Evolutionary conservation across 2,113 vertebrate species (phyloP), one percentile per base, ranked within the genome.

Genomic region (Psilopsiagon aurifrons): DNA sequence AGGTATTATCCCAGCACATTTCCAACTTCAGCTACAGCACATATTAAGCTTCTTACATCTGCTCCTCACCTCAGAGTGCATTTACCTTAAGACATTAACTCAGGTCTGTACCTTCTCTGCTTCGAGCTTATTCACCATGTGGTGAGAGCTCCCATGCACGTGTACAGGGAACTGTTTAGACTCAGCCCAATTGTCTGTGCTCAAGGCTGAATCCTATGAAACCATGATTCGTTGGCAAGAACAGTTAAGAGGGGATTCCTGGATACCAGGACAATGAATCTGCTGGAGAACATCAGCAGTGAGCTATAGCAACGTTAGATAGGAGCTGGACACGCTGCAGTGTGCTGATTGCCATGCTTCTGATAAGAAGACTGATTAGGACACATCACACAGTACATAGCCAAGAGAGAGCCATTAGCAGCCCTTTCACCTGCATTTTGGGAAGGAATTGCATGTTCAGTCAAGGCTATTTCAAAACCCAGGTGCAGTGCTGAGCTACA

Each of bases 341-440:
- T 2, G 12, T 2, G 29, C 46, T 3, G 49, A 43, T 1, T 3
- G 44, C 76, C 44, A 3, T 6, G 17, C 80, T 39, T 46, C n/a
- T 16, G 3, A 20, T 23, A 51, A 60, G 64, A 86, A 68, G 17
- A 24, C 4, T 43, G 18, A 24, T 13, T 29, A 44, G 59, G n/a
- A 57, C 41, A 39, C 59, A 47, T 12, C 33, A 39, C 33, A 16
- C 35, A 39, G 62, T 3, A 2, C 0, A 4, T 0, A 12, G 1
- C 69, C 39, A 33, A 0, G 1, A 19, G 23, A 8, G 31, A 7
- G 33, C 4, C 52, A 25, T 7, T 7, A 77, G n/a, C 59, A 77
- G 67, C 74, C 39, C 59, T n/a, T 66, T 17, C 71, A 49, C 31
- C 87, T 46, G 43, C 76, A 13, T 9, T 76, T 60, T 33, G 79